phyloP scores from a whole-genome alignment of 2,797 vertebrate species.

The Emys orbicularis region DNA sequence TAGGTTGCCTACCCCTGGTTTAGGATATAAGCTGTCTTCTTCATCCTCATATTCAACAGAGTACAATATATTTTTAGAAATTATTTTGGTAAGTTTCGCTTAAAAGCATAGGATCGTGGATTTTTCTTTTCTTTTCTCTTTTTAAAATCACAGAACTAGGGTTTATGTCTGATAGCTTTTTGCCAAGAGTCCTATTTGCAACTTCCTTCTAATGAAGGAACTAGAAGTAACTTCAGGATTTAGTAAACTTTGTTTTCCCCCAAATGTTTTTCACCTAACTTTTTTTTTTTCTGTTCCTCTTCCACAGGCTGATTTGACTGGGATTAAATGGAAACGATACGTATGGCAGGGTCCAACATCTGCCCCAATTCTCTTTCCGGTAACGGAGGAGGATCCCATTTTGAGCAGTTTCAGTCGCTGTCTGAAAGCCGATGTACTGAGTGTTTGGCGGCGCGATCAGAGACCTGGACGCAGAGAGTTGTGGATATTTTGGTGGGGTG shows the following conservation, averaged over 20 bases:
- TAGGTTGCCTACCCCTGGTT: background rate
- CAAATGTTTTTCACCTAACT: background rate
- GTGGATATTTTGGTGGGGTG: conserved; percentile 99
- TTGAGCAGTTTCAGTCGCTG: conserved; percentile 99
- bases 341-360: conserved; percentile 97
- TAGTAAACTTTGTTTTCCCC: background rate
- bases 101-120: background rate
- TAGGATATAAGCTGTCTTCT: background rate
- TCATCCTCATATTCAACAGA: background rate
- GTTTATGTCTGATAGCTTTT: background rate
- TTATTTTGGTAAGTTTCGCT: accelerated
- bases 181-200: background rate
- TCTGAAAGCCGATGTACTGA: conserved; percentile 95
- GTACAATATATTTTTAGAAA: background rate
- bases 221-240: background rate
- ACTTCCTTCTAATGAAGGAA: background rate
- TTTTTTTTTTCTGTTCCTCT: conserved; percentile 46
- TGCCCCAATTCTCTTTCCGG: conserved; percentile 96
- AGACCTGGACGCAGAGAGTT: conserved; percentile 95
- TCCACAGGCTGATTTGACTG: conserved; percentile 95
- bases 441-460: conserved; percentile 96
- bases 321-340: conserved; percentile 99
- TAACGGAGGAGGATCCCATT: conserved; percentile 98
- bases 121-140: background rate
- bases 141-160: background rate